Evolutionary conservation across 2,113 vertebrate genomes (phyloP).

Genomic region (Myiagra hebetior): DNA sequence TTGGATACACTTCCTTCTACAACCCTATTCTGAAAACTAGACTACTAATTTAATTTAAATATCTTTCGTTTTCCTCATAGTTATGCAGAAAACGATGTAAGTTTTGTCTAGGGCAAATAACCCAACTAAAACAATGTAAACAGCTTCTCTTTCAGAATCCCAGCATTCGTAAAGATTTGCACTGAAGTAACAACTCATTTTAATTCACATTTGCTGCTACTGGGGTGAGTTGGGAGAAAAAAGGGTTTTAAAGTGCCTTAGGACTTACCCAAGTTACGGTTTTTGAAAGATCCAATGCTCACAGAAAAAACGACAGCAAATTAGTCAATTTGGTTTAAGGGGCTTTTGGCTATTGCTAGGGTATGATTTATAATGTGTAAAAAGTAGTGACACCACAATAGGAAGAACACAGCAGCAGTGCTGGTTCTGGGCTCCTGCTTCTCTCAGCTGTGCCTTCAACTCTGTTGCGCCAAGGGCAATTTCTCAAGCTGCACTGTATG

Average conservation of each 20-base stretch:
- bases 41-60: not conserved
- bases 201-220: not conserved
- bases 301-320: not conserved
- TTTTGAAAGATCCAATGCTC: not conserved
- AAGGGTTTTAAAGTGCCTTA: not conserved
- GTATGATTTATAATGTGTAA: not conserved
- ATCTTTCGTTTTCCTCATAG: not conserved
- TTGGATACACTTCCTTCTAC: not conserved
- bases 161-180: not conserved
- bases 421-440: not conserved
- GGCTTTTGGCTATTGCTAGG: not conserved
- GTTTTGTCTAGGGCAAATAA: not conserved
- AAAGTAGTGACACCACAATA: not conserved
- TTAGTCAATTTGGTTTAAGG: not conserved
- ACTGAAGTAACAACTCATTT: not conserved
- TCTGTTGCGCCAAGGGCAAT: not conserved
- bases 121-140: not conserved
- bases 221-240: not conserved
- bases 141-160: not conserved
- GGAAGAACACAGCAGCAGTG: not conserved
- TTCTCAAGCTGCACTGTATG: not conserved
- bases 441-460: not conserved
- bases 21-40: not conserved
- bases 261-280: fast-evolving
- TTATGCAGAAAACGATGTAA: not conserved